Evolutionary conservation across 2,113 vertebrate species (phyloP).

Genomic region (Phyllostomus hastatus): DNA sequence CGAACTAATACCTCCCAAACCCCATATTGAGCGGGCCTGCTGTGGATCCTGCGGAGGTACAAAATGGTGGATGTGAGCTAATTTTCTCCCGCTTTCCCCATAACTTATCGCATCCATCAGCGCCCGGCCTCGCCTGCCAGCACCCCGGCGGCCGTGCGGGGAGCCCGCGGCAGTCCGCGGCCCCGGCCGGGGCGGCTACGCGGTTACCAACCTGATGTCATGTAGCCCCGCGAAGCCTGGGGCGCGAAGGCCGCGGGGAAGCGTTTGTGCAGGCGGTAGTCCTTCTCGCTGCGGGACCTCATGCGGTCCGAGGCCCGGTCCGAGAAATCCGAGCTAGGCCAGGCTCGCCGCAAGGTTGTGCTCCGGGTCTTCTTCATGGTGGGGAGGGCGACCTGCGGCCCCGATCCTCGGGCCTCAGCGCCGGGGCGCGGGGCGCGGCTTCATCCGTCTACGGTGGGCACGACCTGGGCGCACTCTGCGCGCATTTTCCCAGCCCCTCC

Average conservation of each 20-base stretch:
- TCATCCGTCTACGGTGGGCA: slow-evolving; percentile 76
- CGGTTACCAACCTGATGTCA: slow-evolving; percentile 93
- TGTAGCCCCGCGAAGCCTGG: slow-evolving; percentile 94
- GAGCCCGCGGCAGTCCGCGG: not conserved
- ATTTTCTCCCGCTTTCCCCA: slow-evolving; percentile 72
- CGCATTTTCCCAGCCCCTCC: slow-evolving; percentile 79
- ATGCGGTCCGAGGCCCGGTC: slow-evolving; percentile 96
- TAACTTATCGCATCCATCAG: slow-evolving; percentile 69
- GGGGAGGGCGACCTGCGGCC: slow-evolving; percentile 85
- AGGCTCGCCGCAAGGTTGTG: slow-evolving; percentile 94
- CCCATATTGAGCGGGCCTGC: slow-evolving; percentile 81
- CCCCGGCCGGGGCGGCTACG: not conserved
- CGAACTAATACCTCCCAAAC: slow-evolving; percentile 72
- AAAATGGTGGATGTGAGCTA: slow-evolving; percentile 86
- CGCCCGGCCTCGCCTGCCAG: not conserved
- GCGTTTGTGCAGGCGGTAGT: slow-evolving; percentile 97
- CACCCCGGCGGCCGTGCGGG: not conserved
- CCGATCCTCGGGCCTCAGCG: slow-evolving; percentile 82
- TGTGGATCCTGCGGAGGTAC: slow-evolving; percentile 80
- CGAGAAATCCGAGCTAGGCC: slow-evolving; percentile 95
- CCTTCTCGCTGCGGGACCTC: slow-evolving; percentile 97
- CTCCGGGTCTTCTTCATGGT: slow-evolving; percentile 98
- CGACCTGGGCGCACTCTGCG: slow-evolving; percentile 77
- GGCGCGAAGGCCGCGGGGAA: slow-evolving; percentile 95
- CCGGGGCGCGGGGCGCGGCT: slow-evolving; percentile 64